phyloP scores from a whole-genome alignment of 2,888 invertebrate species.

The Pediacus dermestoides region DNA sequence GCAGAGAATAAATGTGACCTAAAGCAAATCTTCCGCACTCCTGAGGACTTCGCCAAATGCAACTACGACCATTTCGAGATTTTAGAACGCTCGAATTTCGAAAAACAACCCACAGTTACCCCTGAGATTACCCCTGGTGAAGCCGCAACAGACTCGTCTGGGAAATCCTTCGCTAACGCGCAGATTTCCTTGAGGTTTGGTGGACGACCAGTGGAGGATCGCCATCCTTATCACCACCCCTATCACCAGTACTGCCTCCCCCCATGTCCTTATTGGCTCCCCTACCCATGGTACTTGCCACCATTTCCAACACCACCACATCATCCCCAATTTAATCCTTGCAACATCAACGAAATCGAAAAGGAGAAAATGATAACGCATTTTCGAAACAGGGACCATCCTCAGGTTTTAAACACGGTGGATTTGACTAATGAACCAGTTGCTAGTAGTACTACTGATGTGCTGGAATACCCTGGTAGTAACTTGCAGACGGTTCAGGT shows the following conservation, averaged over 20 bases:
- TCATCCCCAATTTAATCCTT: conserved; percentile 9
- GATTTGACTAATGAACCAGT: conserved; percentile 17
- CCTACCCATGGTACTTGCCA: conserved; percentile 11
- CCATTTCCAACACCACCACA: conserved; percentile 6
- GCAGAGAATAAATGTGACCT: conserved; percentile 26
- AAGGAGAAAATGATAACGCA: conserved; percentile 7
- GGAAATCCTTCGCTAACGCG: conserved; percentile 34
- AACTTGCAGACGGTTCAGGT: not conserved
- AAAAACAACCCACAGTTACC: not conserved
- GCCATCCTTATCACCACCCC: conserved; percentile 6
- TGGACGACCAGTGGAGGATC: conserved; percentile 7
- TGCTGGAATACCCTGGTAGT: not conserved
- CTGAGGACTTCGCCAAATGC: conserved; percentile 30
- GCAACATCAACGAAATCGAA: conserved; percentile 7
- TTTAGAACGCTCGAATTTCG: conserved; percentile 36
- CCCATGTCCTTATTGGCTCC: conserved; percentile 5
- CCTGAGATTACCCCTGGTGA: not conserved
- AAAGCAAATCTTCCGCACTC: conserved; percentile 33
- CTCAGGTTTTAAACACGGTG: conserved; percentile 13
- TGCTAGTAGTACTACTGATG: not conserved
- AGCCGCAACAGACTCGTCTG: not conserved
- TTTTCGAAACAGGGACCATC: conserved; percentile 15
- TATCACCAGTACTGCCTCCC: conserved; percentile 2
- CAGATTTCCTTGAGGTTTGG: conserved; percentile 37
- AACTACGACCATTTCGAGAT: conserved; percentile 40